These are phyloP conservation scores for Pristionchus exspectatus DNA, from an alignment of 2,888 invertebrate genomes.

Conservation along the genomic window DNA sequence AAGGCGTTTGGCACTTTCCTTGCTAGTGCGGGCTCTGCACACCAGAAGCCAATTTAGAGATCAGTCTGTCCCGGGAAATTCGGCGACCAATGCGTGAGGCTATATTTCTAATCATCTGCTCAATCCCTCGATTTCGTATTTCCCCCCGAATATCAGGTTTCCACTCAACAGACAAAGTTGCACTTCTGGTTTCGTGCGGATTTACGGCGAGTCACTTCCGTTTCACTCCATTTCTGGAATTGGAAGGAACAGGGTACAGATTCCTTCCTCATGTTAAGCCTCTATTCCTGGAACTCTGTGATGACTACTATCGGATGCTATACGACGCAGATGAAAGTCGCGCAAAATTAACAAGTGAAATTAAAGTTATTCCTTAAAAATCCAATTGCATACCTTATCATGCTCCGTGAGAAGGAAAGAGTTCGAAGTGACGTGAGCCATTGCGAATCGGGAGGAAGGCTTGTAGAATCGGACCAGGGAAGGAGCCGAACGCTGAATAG, in stretches of 20 bases:
- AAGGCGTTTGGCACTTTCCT: too few species aligned
- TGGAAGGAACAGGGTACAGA: too few species aligned
- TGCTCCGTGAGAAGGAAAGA: slow-evolving; percentile 17
- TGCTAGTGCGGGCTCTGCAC: too few species aligned
- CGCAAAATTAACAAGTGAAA: too few species aligned
- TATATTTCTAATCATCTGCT: background rate
- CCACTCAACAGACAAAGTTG: background rate
- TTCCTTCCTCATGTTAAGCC: too few species aligned
- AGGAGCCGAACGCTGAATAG: background rate
- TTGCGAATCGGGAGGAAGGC: slow-evolving; percentile 38
- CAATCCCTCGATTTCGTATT: background rate
- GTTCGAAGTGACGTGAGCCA: slow-evolving; percentile 10
- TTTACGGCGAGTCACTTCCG: background rate
- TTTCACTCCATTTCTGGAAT: background rate
- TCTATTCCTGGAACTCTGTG: too few species aligned
- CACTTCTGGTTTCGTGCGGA: background rate
- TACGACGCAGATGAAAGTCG: too few species aligned
- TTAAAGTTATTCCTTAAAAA: too few species aligned
- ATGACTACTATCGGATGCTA: too few species aligned
- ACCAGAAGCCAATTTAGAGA: too few species aligned
- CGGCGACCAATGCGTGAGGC: too few species aligned
- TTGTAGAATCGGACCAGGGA: background rate
- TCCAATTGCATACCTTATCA: background rate
- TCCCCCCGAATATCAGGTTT: background rate
- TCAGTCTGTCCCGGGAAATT: too few species aligned